Conservation (phyloP, 2,888 invertebrate genomes). For the Eurytoma californica region DNA sequence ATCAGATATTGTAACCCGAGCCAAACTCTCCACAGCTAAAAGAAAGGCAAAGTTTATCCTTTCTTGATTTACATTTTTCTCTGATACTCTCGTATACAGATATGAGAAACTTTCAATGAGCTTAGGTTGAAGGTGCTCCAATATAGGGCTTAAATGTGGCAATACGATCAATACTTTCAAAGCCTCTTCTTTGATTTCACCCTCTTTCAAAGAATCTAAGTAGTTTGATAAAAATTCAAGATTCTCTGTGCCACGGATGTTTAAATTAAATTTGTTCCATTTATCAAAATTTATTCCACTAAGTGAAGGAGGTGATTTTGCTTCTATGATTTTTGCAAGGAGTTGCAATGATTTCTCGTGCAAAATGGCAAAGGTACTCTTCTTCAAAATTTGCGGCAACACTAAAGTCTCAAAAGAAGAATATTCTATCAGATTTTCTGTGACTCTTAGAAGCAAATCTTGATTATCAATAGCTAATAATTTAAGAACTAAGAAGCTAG, state of each 20-base stretch:
- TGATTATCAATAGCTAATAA: slow-evolving; percentile 78
- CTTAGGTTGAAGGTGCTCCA: slow-evolving; percentile 58
- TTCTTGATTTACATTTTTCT: slow-evolving; percentile 45
- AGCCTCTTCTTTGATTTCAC: slow-evolving; percentile 60
- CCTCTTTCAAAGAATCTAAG: slow-evolving; percentile 62
- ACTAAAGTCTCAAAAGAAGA: slow-evolving; percentile 85
- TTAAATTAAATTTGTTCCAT: slow-evolving; percentile 83
- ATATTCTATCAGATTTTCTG: slow-evolving; percentile 81
- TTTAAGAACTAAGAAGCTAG: slow-evolving; percentile 82
- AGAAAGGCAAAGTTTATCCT: slow-evolving; percentile 74
- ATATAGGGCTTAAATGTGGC: slow-evolving; percentile 66
- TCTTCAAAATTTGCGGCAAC: slow-evolving; percentile 81
- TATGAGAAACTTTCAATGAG: slow-evolving; percentile 60
- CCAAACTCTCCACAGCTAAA: slow-evolving; percentile 79
- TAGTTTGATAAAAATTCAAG: slow-evolving; percentile 58
- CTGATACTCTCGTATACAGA: slow-evolving; percentile 60
- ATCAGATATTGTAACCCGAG: slow-evolving; percentile 78
- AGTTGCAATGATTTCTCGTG: slow-evolving; percentile 79
- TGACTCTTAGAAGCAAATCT: slow-evolving; percentile 80
- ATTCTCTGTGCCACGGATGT: slow-evolving; percentile 68
- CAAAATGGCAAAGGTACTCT: slow-evolving; percentile 77
- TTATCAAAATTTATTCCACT: slow-evolving; percentile 79
- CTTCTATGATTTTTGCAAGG: slow-evolving; percentile 81
- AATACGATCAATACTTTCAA: slow-evolving; percentile 65
- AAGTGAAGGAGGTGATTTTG: slow-evolving; percentile 81